Base-by-base conservation (phyloP, 1,140 invertebrate species). In the Chelonus insularis region DNA sequence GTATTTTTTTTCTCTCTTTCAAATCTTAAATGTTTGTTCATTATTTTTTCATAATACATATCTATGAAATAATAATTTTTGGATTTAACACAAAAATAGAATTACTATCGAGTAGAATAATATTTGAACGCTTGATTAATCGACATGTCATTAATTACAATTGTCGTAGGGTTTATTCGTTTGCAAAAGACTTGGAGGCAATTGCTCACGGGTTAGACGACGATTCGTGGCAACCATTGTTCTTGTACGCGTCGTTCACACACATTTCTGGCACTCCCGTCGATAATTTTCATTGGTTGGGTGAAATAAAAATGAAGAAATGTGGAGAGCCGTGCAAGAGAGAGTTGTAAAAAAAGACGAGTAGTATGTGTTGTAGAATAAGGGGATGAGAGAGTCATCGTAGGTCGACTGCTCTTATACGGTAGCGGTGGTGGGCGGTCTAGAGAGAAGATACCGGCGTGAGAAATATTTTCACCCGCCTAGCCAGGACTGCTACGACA, bases 201-300 rank as follows among this genome's bases (percentile, higher is more conserved):
- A 79, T 80, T 80, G 77, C 78, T 79, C 76, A 79, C 73, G 71
- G 72, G 78, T 80, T 77, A 79, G 78, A 79, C 73, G 76, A 75
- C 76, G 71, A 80, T 78, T 79, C 75, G 47, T 16, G 70, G 70
- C 68, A 63, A 39, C 72, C 75, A 80, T 80, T 80, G 78, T 80
- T 80, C 77, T 78, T 79, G 21, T 4, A n/a, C 48, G 74, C 77
- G 77, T 80, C 78, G 78, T 77, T 77, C 73, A 69, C 78, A 79
- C 73, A 76, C 69, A 73, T 70, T 73, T 69, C 68, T 9, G 32
- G 60, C 18, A 14, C 51, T 39, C 62, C 62, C 65, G 67, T 71
- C 72, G 64, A 69, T 74, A 73, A 75, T 73, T 75, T 75, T 75
- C 67, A 69, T 62, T 57, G 34, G 52, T 48, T 37, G 36, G 20